These are phyloP conservation scores for Drosophila pachea DNA, from an alignment of 1,140 invertebrate species.

Conservation along the genomic window DNA sequence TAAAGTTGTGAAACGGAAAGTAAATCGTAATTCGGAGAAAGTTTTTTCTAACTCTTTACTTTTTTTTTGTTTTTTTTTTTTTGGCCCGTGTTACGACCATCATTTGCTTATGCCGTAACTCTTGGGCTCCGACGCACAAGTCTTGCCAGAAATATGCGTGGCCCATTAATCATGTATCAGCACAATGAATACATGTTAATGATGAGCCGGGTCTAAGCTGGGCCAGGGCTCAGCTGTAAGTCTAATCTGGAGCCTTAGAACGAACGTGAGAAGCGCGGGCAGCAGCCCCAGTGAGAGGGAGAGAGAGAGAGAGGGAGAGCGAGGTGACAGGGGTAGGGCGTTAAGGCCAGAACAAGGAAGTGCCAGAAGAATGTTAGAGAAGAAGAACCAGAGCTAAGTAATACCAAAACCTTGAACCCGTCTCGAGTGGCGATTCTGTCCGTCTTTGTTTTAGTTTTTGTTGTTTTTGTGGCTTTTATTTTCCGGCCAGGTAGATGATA, in stretches of 20 bases:
- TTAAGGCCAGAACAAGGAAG: constrained; percentile 42
- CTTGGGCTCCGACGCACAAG: constrained; percentile 23
- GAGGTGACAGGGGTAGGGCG: constrained; percentile 40
- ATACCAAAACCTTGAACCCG: constrained; percentile 65
- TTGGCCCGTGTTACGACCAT: constrained; percentile 16
- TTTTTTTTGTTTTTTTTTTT: not conserved
- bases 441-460: not conserved
- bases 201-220: constrained; percentile 19
- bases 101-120: constrained; percentile 69
- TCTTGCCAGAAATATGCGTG: constrained; percentile 2
- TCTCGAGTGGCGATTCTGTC: constrained; percentile 8
- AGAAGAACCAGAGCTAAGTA: not conserved
- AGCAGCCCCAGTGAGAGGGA: not conserved
- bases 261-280: constrained; percentile 22
- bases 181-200: constrained; percentile 56
- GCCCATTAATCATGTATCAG: constrained; percentile 71
- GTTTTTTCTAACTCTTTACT: constrained; percentile 23
- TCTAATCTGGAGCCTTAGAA: constrained; percentile 2
- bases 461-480: not conserved
- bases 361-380: constrained; percentile 20
- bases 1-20: constrained; percentile 69
- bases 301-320: constrained; percentile 10
- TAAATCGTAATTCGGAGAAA: constrained; percentile 74
- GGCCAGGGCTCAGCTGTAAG: not conserved
- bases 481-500: constrained; percentile 40